These are phyloP conservation scores for Erethizon dorsatum DNA, from an alignment of 2,797 vertebrate species.

Conservation along the genomic window DNA sequence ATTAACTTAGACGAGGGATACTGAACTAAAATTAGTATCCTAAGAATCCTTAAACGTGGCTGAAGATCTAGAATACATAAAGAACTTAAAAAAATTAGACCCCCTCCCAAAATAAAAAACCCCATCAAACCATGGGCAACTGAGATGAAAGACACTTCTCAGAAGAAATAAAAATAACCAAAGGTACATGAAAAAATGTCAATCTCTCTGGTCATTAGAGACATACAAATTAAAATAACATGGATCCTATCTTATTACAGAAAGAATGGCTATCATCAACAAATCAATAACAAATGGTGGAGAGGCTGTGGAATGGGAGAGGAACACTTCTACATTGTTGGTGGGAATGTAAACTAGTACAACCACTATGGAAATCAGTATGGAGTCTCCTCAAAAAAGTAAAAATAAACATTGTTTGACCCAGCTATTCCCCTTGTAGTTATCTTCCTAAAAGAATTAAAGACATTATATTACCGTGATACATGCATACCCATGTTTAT, in stretches of 20 bases:
- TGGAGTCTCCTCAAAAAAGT: neutral
- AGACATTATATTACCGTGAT: neutral
- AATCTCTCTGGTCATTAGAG: neutral
- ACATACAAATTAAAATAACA: neutral
- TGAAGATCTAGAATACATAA: neutral
- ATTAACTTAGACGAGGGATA: conserved; percentile 32
- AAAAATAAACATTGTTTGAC: neutral
- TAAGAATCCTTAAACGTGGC: neutral
- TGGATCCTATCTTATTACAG: neutral
- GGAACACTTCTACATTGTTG: neutral
- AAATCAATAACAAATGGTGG: neutral
- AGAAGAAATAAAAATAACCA: neutral
- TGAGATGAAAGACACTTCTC: neutral
- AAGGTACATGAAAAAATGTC: neutral
- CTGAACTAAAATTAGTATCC: neutral
- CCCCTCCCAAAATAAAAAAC: neutral
- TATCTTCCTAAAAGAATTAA: neutral
- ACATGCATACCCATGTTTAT: neutral
- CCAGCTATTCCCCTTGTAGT: neutral
- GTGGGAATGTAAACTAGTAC: neutral
- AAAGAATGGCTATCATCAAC: neutral
- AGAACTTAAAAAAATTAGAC: neutral
- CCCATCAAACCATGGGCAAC: neutral
- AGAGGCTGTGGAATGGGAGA: neutral
- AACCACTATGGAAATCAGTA: neutral